These are phyloP conservation scores for Volucella bombylans DNA, from an alignment of 2,888 invertebrate genomes.

Conservation along the genomic window DNA sequence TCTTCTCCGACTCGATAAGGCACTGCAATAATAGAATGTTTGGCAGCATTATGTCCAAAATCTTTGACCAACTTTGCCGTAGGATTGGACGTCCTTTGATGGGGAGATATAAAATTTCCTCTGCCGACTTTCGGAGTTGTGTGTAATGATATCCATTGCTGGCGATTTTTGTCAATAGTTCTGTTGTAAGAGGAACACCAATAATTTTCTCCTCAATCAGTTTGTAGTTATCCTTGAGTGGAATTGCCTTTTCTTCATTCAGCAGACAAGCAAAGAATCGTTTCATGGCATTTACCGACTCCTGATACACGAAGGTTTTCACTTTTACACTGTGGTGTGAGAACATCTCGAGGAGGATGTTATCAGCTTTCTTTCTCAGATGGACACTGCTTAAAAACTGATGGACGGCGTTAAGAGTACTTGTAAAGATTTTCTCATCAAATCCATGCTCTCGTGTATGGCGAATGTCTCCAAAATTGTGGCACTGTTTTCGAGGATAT, in stretches of 20 bases:
- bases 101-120: conserved; percentile 74
- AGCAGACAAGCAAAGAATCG: conserved; percentile 78
- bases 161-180: conserved; percentile 78
- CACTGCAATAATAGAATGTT: conserved; percentile 78
- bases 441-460: conserved; percentile 77
- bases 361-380: conserved; percentile 76
- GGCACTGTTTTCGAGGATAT: conserved; percentile 71
- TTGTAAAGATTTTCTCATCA: conserved; percentile 76
- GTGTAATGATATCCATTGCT: conserved; percentile 74
- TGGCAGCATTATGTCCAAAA: conserved; percentile 76
- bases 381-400: conserved; percentile 73
- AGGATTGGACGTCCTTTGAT: conserved; percentile 77
- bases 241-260: conserved; percentile 76
- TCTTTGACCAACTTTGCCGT: conserved; percentile 73
- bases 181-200: conserved; percentile 79
- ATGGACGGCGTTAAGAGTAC: conserved; percentile 75
- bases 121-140: conserved; percentile 75
- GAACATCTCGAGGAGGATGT: conserved; percentile 76
- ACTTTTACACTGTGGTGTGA: conserved; percentile 75
- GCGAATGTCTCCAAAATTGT: conserved; percentile 75
- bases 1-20: conserved; percentile 71
- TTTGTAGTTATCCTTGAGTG: conserved; percentile 75
- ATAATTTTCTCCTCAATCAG: conserved; percentile 75
- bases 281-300: conserved; percentile 76
- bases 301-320: conserved; percentile 74